phyloP scores from a whole-genome alignment of 2,888 invertebrate genomes.

The Zeuzera pyrina region DNA sequence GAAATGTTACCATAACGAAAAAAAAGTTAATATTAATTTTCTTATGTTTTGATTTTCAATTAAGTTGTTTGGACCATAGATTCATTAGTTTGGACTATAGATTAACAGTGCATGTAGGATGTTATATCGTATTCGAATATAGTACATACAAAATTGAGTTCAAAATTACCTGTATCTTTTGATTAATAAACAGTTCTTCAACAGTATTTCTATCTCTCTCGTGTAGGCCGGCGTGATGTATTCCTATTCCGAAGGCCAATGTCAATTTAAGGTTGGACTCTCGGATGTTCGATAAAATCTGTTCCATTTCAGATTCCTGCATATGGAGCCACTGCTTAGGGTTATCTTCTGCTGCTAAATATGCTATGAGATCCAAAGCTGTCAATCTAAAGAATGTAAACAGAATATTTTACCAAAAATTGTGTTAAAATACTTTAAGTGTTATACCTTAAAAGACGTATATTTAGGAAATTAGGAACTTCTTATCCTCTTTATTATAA shows the following conservation, averaged over 20 bases:
- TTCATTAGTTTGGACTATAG: no score
- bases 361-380: constrained; percentile 94
- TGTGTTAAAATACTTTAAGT: no score
- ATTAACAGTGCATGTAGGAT: no score
- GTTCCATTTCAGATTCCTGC: constrained; percentile 88
- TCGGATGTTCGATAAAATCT: constrained; percentile 78
- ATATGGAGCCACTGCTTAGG: constrained; percentile 97
- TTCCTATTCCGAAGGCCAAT: constrained; percentile 96
- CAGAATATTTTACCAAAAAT: constrained; percentile 1
- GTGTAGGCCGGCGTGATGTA: constrained; percentile 98
- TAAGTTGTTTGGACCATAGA: no score
- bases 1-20: no score
- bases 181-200: constrained; percentile 94
- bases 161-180: constrained; percentile 87
- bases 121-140: background rate
- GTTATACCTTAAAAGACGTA: no score
- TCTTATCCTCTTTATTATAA: no score
- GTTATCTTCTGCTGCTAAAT: constrained; percentile 90
- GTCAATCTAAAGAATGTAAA: constrained; percentile 92
- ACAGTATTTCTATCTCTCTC: constrained; percentile 92
- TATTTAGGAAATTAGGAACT: no score
- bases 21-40: no score
- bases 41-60: no score
- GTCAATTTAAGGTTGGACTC: constrained; percentile 95
- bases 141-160: background rate